A percentile compares a stretch with the other conserved stretches of the same genome.
phyloP scores from a whole-genome alignment of 2,113 vertebrate genomes.

The Ptilonorhynchus violaceus region DNA sequence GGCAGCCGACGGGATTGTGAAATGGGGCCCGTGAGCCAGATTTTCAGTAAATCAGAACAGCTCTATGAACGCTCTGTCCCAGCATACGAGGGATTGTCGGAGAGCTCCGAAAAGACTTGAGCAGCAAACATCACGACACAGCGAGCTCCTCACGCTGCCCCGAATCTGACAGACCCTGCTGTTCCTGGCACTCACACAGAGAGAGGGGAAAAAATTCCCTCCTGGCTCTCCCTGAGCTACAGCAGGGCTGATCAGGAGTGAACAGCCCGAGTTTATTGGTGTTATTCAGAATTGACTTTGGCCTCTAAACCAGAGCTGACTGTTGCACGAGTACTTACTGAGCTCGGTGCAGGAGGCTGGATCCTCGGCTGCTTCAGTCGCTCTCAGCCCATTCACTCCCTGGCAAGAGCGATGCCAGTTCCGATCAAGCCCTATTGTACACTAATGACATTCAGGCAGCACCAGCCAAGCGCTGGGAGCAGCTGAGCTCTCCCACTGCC shows the following conservation, averaged over 20 bases:
- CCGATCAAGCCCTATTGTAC: constrained; percentile 19
- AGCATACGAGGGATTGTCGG: fast-evolving
- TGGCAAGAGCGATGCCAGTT: not conserved
- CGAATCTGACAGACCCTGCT: not conserved
- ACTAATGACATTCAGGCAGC: constrained; percentile 18
- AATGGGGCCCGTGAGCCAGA: not conserved
- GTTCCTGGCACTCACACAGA: not conserved
- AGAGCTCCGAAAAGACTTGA: not conserved
- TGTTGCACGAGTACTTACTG: not conserved
- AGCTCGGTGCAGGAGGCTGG: not conserved
- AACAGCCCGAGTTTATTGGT: not conserved
- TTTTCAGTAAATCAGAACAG: not conserved
- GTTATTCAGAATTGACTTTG: not conserved
- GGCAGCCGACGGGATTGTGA: not conserved
- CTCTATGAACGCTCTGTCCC: not conserved
- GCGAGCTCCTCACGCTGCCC: not conserved
- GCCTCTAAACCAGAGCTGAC: not conserved
- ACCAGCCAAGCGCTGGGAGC: constrained; percentile 11
- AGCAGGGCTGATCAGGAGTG: not conserved
- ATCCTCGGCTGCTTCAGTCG: not conserved
- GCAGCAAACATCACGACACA: not conserved
- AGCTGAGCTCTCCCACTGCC: constrained; percentile 48
- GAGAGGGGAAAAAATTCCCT: not conserved
- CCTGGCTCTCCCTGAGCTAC: not conserved
- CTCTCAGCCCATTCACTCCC: not conserved